These are phyloP conservation scores for Protula sp. DNA, from an alignment of 2,888 invertebrate species.

Conservation along the genomic window DNA sequence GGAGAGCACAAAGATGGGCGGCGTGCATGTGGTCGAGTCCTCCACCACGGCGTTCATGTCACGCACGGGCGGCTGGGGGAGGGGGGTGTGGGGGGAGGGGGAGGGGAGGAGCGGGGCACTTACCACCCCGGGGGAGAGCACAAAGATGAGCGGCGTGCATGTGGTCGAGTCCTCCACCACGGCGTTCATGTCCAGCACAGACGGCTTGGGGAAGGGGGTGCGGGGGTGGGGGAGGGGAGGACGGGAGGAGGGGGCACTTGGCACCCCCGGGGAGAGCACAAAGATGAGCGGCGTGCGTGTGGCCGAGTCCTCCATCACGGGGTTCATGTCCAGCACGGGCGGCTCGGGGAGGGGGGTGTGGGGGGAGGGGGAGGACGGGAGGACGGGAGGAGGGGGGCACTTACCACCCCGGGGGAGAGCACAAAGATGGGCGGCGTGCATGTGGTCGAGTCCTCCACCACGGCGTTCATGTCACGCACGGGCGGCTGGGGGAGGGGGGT, in stretches of 20 bases:
- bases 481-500: too few relatives aligned
- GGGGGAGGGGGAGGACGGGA: too few relatives aligned
- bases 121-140: slow-evolving; percentile 74
- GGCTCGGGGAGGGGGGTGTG: too few relatives aligned
- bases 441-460: slow-evolving; percentile 70
- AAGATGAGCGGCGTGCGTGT: slow-evolving; percentile 50
- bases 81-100: too few relatives aligned
- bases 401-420: slow-evolving; percentile 71
- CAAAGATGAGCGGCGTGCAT: slow-evolving; percentile 77
- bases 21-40: slow-evolving; percentile 73
- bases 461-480: slow-evolving; percentile 67
- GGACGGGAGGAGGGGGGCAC: too few relatives aligned
- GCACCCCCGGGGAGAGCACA: slow-evolving; percentile 51
- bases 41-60: slow-evolving; percentile 67
- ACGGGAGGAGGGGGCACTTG: too few relatives aligned
- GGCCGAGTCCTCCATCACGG: slow-evolving; percentile 48
- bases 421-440: slow-evolving; percentile 81
- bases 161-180: slow-evolving; percentile 71
- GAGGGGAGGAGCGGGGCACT: too few relatives aligned
- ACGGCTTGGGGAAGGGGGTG: slow-evolving; percentile 76
- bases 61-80: slow-evolving; percentile 63
- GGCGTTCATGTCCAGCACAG: slow-evolving; percentile 70
- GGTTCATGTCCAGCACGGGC: slow-evolving; percentile 51
- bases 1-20: slow-evolving; percentile 79
- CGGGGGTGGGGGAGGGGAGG: slow-evolving; percentile 70